Percentiles rank a stretch among this genome's conserved stretches.
Conservation (phyloP, 1,140 invertebrate species). For the Hirudo medicinalis region DNA sequence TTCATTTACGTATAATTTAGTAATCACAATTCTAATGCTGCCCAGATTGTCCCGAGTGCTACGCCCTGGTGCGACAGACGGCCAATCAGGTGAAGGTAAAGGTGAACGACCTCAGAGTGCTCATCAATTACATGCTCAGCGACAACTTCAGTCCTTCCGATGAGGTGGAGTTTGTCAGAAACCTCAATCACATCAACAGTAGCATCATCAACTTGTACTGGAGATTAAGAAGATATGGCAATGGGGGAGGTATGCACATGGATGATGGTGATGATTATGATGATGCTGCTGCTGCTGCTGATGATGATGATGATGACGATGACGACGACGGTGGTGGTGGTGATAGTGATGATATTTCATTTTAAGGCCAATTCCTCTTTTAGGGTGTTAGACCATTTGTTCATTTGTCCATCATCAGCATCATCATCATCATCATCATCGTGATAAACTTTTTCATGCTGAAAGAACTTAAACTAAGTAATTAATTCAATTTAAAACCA, state of each 20-base stretch:
- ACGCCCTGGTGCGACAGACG: conserved; percentile 77
- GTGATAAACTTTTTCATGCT: background rate
- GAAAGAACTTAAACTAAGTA: background rate
- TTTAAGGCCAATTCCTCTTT: too few relatives aligned
- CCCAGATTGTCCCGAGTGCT: conserved; percentile 73
- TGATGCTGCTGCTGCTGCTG: too few relatives aligned
- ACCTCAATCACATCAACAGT: conserved; percentile 65
- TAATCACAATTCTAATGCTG: conserved; percentile 1
- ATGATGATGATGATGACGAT: background rate
- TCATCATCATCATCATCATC: too few relatives aligned
- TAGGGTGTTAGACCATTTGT: too few relatives aligned
- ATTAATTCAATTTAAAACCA: background rate
- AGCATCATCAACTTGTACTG: conserved; percentile 59
- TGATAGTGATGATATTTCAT: background rate
- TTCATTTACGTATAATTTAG: background rate
- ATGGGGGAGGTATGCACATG: conserved; percentile 39
- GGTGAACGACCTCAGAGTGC: conserved; percentile 55
- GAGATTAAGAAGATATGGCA: conserved; percentile 53
- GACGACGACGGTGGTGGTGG: background rate
- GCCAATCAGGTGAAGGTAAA: conserved; percentile 65
- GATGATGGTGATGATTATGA: background rate
- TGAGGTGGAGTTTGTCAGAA: conserved; percentile 66
- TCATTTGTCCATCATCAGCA: background rate
- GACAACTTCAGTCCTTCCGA: too few relatives aligned
- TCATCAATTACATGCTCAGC: conserved; percentile 54